These are phyloP conservation scores for Orthonyx spaldingii DNA, from an alignment of 2,113 vertebrate species.

Conservation along the genomic window DNA sequence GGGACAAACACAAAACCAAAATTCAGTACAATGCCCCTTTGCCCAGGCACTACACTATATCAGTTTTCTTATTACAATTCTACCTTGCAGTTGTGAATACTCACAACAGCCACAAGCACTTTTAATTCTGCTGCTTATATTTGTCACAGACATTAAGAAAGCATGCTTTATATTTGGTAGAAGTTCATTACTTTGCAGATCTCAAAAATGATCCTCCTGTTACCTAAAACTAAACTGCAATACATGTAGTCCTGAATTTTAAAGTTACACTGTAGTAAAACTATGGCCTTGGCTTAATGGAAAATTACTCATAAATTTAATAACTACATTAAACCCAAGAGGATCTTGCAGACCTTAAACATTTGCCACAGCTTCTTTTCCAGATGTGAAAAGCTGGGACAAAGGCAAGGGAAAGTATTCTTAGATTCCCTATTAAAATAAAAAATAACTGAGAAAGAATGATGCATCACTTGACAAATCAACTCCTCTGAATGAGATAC, in stretches of 20 bases:
- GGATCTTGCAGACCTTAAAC: neutral
- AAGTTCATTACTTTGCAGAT: neutral
- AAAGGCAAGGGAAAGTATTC: neutral
- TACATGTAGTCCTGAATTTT: neutral
- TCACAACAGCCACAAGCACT: neutral
- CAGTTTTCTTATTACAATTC: neutral
- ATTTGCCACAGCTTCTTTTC: conserved; percentile 37
- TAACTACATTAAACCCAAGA: conserved; percentile 48
- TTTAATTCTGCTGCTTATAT: neutral
- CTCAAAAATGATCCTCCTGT: neutral
- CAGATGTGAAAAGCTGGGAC: conserved; percentile 15
- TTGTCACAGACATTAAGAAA: neutral
- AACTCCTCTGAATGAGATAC: neutral
- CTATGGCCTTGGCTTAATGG: neutral
- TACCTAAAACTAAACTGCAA: neutral
- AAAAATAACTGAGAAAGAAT: neutral
- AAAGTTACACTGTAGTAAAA: neutral
- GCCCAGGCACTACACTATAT: neutral
- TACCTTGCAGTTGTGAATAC: neutral
- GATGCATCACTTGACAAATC: neutral
- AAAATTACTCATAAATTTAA: conserved; percentile 44
- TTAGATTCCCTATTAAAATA: neutral
- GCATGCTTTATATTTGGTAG: neutral
- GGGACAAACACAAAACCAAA: neutral
- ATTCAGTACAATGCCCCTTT: neutral